Evolutionary conservation across 2,888 invertebrate genomes (phyloP), one percentile per base, ranked within the genome.

Genomic region (Rotaria socialis): DNA sequence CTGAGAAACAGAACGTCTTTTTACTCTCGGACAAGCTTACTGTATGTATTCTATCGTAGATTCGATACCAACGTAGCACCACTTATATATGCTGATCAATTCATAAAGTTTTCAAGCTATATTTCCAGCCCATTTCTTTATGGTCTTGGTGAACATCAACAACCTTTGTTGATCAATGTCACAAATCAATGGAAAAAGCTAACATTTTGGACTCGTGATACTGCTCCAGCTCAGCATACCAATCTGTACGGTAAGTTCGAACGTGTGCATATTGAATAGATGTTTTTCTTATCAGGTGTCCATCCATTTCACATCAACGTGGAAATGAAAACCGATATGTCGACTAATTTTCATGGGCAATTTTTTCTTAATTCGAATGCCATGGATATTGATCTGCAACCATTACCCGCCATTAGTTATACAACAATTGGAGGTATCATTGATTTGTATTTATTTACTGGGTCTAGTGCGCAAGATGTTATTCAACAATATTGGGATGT

Each of bases 351-450:
- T 7, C 60, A 60, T 60, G 60, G 60, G 2, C n/a, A n/a, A 11
- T 85, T 50, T 52, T 87, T 87, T 52, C 50, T 60, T 6, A 87
- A 90, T 88, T 90, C 90, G 87, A 90, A 90, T 87, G 90, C 90
- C 11, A 90, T 90, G 95, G 95, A 96, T 90, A 92, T 95, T n/a
- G 93, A 94, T 35, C 91, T 95, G 0, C 95, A 95, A 74, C 88
- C 88, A 11, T 85, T 84, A 41, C 88, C 88, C 0, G 88, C 88
- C 2, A 47, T 89, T 19, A 89, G 89, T 19, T 89, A 88, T 86
- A 87, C 88, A 35, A 88, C 88, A 16, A 87, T 88, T n/a, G 89
- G 89, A 24, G 89, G 89, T 41, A 87, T 89, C 24, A 86, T 89
- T 10, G 89, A 89, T 86, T 89, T 89, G 56, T 89, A 88, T 80